phyloP scores from a whole-genome alignment of 2,797 vertebrate species.

The Bufotes viridis region DNA sequence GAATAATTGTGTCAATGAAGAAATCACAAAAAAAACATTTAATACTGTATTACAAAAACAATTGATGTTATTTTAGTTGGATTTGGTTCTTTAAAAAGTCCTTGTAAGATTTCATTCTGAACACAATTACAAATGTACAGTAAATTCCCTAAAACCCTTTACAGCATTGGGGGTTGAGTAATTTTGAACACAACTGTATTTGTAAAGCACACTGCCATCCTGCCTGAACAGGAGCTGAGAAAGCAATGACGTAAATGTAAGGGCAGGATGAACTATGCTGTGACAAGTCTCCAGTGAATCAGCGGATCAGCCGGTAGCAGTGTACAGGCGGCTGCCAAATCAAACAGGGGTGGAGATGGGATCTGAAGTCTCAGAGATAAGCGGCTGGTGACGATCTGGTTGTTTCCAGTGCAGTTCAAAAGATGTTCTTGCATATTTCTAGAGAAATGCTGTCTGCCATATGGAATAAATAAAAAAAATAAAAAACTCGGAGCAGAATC shows the following conservation, averaged over 20 bases:
- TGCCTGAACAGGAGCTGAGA: not conserved
- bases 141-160: too few species aligned
- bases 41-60: too few species aligned
- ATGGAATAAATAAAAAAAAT: not conserved
- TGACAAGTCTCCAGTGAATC: conserved; percentile 8
- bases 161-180: too few species aligned
- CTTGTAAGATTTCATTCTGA: too few species aligned
- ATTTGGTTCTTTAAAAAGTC: too few species aligned
- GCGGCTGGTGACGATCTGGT: not conserved
- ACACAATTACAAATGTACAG: too few species aligned
- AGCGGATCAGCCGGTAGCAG: not conserved
- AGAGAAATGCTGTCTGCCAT: not conserved
- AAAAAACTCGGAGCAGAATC: too few species aligned
- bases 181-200: too few species aligned
- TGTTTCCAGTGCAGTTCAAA: not conserved
- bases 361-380: conserved; percentile 32
- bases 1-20: too few species aligned
- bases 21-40: too few species aligned
- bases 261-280: not conserved
- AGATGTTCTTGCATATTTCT: not conserved
- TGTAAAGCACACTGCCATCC: too few species aligned
- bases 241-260: not conserved
- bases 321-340: conserved; percentile 29
- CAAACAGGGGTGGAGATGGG: conserved; percentile 40
- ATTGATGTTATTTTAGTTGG: too few species aligned